Evolutionary conservation across 2,113 vertebrate genomes (phyloP), one percentile per base, ranked within the genome.

Genomic region (Carassius carassius): DNA sequence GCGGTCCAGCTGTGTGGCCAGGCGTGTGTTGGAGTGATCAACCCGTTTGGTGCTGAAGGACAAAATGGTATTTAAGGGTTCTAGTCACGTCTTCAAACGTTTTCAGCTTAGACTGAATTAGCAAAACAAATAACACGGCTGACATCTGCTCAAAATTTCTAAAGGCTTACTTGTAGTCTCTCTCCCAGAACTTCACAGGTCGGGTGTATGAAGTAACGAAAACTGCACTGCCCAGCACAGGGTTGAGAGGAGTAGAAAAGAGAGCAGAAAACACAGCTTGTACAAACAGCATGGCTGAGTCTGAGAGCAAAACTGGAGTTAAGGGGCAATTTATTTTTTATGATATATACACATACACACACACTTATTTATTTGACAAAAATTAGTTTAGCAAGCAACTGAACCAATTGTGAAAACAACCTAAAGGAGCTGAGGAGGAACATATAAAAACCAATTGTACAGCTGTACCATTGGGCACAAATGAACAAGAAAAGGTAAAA

Each of bases 131-230:
- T 16, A 29, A 65, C 1, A 19, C 11, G 19, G 54, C 62, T 32
- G 58, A 79, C 58, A 47, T 79, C 60, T 44, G 56, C 6, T 41
- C 1, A 5, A 51, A 1, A 41, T 79, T 62, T 62, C 32, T 37
- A 23, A 81, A 12, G 5, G 89, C 95, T 91, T 91, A 97, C 96
- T 97, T 97, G 91, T 97, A 97, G 92, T 97, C 96, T 0, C 96
- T 92, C 70, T 97, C 96, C 96, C 96, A 97, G 91, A 97, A 97
- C 87, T 97, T 97, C 32, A 97, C 95, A 0, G 96, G 96, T 67
- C 96, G 92, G 0, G 96, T 97, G 0, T 97, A 97, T 2, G 96
- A 97, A 81, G 96, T 97, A 91, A 97, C 94, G 85, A 97, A 97
- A n/a, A 97, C 96, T 0, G 96, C 96, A 0, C 96, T 97, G 89